These are phyloP conservation scores for Toxotes chatareus DNA, from an alignment of 2,113 vertebrate species.

Conservation along the genomic window DNA sequence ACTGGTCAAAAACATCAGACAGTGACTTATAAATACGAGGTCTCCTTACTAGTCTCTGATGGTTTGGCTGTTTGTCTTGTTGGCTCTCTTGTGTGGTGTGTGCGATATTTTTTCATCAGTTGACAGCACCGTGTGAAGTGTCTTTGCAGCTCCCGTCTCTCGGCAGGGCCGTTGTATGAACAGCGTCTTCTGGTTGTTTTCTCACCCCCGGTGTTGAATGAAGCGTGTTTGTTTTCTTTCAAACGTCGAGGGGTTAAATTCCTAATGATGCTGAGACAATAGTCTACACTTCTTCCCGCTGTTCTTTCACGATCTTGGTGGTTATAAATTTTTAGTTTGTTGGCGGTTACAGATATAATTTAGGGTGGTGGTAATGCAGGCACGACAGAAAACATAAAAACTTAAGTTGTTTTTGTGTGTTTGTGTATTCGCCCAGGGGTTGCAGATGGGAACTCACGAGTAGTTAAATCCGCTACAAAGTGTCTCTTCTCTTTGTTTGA, in stretches of 20 bases:
- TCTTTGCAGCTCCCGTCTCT: slow-evolving; percentile 38
- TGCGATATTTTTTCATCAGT: slow-evolving; percentile 52
- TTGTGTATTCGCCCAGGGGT: neutral
- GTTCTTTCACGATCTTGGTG: neutral
- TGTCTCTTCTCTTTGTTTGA: neutral
- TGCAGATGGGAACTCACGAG: neutral
- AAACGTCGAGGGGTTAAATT: slow-evolving; percentile 17
- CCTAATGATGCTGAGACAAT: slow-evolving; percentile 22
- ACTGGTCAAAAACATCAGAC: slow-evolving; percentile 43
- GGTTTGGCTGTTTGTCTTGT: slow-evolving; percentile 45
- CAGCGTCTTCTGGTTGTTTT: slow-evolving; percentile 57
- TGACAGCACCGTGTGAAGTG: slow-evolving; percentile 65
- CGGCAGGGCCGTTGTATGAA: slow-evolving; percentile 46
- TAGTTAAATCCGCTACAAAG: neutral
- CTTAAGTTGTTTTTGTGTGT: neutral
- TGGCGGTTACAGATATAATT: neutral
- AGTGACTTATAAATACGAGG: slow-evolving; percentile 16
- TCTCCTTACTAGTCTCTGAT: slow-evolving; percentile 18
- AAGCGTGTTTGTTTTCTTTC: slow-evolving; percentile 62
- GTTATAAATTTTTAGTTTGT: neutral
- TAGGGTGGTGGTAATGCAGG: neutral
- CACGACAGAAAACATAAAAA: neutral
- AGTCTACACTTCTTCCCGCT: neutral
- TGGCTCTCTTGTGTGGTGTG: slow-evolving; percentile 47
- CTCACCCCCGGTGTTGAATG: slow-evolving; percentile 35